phyloP scores from a whole-genome alignment of 2,888 invertebrate species.

The Dynastes maya region DNA sequence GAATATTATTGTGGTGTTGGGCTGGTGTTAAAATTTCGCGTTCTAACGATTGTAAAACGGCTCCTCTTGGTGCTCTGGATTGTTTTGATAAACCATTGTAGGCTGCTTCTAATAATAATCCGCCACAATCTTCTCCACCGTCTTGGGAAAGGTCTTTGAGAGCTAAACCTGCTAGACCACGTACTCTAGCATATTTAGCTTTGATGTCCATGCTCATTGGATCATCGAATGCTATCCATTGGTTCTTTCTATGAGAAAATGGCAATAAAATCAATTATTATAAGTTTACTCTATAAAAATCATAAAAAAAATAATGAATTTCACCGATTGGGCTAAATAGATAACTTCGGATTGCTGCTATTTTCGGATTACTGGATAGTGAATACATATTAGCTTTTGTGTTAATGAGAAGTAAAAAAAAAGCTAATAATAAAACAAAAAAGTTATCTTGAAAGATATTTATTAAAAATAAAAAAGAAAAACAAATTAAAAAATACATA shows the following conservation, averaged over 20 bases:
- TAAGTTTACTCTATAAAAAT: neutral
- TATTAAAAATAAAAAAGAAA: too few species aligned
- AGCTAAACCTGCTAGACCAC: constrained; percentile 81
- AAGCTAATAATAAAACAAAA: too few species aligned
- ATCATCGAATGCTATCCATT: constrained; percentile 87
- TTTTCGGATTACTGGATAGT: too few species aligned
- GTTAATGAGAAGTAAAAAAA: too few species aligned
- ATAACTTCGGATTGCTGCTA: too few species aligned
- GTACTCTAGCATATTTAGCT: constrained; percentile 82
- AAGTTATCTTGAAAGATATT: too few species aligned
- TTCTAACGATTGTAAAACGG: constrained; percentile 77
- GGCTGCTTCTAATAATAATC: constrained; percentile 71
- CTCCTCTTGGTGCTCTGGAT: constrained; percentile 77
- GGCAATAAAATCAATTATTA: constrained; percentile 52
- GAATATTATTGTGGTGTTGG: constrained; percentile 74
- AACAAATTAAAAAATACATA: too few species aligned
- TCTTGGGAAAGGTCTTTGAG: constrained; percentile 73
- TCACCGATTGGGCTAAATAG: too few species aligned
- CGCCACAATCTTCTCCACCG: constrained; percentile 72
- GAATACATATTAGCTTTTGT: too few species aligned
- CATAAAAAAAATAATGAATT: too few species aligned
- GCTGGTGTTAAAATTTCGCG: constrained; percentile 74
- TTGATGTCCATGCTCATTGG: constrained; percentile 82
- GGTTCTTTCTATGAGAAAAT: constrained; percentile 71
- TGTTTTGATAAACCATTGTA: constrained; percentile 75